Percentiles rank a stretch among this genome's conserved stretches.
Conservation (phyloP, 2,888 invertebrate species). For the Lasioglossum zephyrum region DNA sequence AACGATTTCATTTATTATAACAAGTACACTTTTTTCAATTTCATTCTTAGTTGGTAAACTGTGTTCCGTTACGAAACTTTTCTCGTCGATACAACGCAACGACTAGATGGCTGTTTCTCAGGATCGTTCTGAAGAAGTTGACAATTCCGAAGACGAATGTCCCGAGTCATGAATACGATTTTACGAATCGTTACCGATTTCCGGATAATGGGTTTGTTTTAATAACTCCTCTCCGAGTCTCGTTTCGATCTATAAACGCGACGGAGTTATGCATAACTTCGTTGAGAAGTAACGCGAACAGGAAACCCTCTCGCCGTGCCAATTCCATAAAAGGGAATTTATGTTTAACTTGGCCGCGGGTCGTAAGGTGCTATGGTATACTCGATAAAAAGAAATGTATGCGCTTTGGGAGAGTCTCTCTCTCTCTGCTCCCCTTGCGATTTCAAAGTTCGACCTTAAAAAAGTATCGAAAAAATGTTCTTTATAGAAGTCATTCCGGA, state of each 20-base stretch:
- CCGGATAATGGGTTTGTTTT: slow-evolving; percentile 2
- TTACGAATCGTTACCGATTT: not conserved
- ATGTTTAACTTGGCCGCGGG: slow-evolving; percentile 49
- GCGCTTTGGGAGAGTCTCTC: slow-evolving; percentile 20
- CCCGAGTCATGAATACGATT: not conserved
- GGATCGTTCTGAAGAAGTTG: not conserved
- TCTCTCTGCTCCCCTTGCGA: not conserved
- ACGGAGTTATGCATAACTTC: slow-evolving; percentile 28
- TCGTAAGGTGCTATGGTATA: slow-evolving; percentile 42
- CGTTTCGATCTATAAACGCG: not conserved
- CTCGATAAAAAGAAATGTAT: slow-evolving; percentile 57
- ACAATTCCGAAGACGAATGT: not conserved
- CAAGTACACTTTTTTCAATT: too few relatives aligned
- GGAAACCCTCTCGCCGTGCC: slow-evolving; percentile 27
- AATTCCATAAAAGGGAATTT: slow-evolving; percentile 58
- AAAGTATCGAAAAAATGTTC: slow-evolving; percentile 30
- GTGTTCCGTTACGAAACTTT: not conserved
- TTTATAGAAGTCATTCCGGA: not conserved
- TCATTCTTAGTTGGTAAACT: too few relatives aligned
- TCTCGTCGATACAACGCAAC: not conserved
- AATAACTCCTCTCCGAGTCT: not conserved
- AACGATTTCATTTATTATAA: too few relatives aligned
- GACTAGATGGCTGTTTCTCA: not conserved
- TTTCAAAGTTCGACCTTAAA: slow-evolving; percentile 37
- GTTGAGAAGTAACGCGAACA: not conserved